Evolutionary conservation across 1,140 invertebrate species (phyloP), one percentile per base, ranked within the genome.

Genomic region (Drosophila virilis): DNA sequence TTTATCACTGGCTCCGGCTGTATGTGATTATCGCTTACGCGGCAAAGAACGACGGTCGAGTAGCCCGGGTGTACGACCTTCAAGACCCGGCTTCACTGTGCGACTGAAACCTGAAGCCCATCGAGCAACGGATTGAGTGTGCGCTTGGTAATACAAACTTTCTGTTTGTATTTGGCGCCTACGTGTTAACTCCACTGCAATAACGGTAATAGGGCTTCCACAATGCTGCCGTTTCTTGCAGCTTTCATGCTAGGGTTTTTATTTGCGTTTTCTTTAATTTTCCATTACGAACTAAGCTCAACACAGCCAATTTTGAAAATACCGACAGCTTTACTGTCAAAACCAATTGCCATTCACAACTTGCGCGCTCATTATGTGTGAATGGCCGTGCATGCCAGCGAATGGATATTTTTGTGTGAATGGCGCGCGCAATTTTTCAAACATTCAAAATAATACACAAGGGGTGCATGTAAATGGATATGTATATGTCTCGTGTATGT

Each of bases 141-240:
- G 37, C 28, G 38, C 28, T 51, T 40, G 8, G 45, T 17, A n/a
- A 17, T 32, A n/a, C 9, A 64, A 74, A 74, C 65, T 74, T 74
- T 74, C 71, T 69, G 71, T 69, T 74, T 69, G 35, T 48, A 40
- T 55, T 67, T 68, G 10, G n/a, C 40, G 32, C 48, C 54, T 10
- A 61, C 2, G 42, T 28, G 50, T 37, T 60, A 60, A 73, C 1
- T 68, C 10, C 22, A 54, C 42, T 37, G 57, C 32, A 8, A 46
- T 28, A 15, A 17, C 10, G 54, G 1, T 10, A 9, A 1, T 37
- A 12, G 28, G 13, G 8, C 40, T 40, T 67, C 10, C 13, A 33
- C 33, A 17, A 13, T 43, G n/a, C 13, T n/a, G 2, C 9, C 28
- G 0, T 48, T 58, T 71, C 17, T 28, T 65, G n/a, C 6, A 13